A percentile compares a stretch with the other conserved stretches of the same genome.
Evolutionary conservation across 30 jellyfish, hydroid and myxozoan genomes (phyloP).

Genomic region (Cassiopea xamachana): DNA sequence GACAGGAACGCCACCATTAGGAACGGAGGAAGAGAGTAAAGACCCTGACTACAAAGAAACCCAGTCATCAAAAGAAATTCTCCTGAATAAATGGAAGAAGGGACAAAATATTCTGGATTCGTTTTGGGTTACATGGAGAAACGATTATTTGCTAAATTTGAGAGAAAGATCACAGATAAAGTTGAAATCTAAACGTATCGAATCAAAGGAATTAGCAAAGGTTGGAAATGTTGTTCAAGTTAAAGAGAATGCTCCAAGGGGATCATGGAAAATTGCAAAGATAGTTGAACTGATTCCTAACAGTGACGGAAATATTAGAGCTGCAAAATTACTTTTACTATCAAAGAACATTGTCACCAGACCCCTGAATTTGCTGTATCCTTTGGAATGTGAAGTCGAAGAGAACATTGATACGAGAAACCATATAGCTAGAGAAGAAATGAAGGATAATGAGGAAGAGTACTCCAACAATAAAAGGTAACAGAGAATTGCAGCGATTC

Average conservation of each 20-base stretch:
- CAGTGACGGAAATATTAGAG: neutral
- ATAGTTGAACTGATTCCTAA: neutral
- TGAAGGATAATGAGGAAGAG: no score
- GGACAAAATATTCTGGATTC: neutral
- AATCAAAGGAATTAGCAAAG: neutral
- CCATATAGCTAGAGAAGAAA: no score
- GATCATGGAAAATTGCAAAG: neutral
- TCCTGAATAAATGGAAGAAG: neutral
- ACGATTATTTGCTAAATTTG: neutral
- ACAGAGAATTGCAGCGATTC: no score
- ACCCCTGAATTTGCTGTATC: neutral
- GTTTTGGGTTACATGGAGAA: neutral
- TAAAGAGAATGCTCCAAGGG: neutral
- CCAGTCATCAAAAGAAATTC: neutral
- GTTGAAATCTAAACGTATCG: neutral
- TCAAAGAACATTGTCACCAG: neutral
- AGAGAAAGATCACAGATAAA: neutral
- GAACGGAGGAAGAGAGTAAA: neutral
- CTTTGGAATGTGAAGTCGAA: neutral
- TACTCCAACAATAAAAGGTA: no score
- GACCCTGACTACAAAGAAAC: neutral
- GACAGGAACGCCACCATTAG: neutral
- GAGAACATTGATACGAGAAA: no score
- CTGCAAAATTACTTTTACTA: neutral
- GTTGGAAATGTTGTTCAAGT: neutral